Evolutionary conservation across 2,797 vertebrate genomes (phyloP).

Genomic region (Anisognathus igniventris): DNA sequence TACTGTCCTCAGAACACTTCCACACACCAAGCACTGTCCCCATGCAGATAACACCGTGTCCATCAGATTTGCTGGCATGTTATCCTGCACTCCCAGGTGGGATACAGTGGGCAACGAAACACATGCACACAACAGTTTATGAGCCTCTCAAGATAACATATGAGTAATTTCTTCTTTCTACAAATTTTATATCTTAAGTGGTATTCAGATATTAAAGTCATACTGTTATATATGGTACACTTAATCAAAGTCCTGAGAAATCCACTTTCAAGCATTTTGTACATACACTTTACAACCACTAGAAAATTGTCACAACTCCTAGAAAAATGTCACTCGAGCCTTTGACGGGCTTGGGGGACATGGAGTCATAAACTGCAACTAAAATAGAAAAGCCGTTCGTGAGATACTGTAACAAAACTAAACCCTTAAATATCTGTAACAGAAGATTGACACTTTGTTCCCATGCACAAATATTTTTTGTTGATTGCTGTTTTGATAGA

Average conservation of each 20-base stretch:
- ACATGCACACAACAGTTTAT: not conserved
- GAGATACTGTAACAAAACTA: not conserved
- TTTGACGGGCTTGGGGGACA: not conserved
- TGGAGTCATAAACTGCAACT: not conserved
- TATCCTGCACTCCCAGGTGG: not conserved
- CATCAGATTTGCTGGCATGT: not conserved
- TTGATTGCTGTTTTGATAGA: not conserved
- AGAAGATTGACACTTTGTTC: not conserved
- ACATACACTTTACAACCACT: not conserved
- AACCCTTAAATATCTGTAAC: not conserved
- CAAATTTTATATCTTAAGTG: not conserved
- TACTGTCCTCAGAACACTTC: not conserved
- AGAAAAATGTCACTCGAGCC: not conserved
- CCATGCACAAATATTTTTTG: not conserved
- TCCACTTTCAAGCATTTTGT: not conserved
- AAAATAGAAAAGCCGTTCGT: not conserved
- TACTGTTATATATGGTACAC: not conserved
- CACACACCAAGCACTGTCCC: not conserved
- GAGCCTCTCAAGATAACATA: not conserved
- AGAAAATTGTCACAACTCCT: not conserved
- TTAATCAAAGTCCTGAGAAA: not conserved
- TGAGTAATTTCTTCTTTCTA: not conserved
- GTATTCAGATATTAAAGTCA: not conserved
- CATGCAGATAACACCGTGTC: not conserved
- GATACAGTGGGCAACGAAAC: rapidly evolving